Evolutionary conservation across 2,113 vertebrate genomes (phyloP).

Genomic region (Rousettus leschenaultii): DNA sequence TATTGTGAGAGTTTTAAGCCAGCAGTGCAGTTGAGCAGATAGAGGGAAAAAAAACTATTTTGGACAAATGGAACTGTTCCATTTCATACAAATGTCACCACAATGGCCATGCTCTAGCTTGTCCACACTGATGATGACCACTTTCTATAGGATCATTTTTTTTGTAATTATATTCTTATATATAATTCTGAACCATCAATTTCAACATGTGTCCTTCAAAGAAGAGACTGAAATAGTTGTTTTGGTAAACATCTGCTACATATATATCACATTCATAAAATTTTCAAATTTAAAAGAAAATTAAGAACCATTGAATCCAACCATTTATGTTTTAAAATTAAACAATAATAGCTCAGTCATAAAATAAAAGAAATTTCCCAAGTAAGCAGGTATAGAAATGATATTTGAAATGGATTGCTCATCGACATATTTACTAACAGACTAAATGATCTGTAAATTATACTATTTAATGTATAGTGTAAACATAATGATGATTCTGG

Average conservation of each 20-base stretch:
- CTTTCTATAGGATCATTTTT: background rate
- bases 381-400: background rate
- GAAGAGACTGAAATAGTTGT: background rate
- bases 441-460: background rate
- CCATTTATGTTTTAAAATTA: background rate
- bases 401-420: background rate
- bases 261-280: background rate
- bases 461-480: background rate
- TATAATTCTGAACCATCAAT: background rate
- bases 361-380: background rate
- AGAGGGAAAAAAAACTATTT: background rate
- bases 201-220: background rate
- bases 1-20: background rate
- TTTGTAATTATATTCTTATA: background rate
- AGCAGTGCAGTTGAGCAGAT: background rate
- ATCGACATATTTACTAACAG: background rate
- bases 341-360: background rate
- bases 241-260: background rate
- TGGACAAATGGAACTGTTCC: background rate
- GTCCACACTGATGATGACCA: too few relatives aligned
- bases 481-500: background rate
- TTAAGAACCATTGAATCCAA: background rate
- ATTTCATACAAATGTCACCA: background rate
- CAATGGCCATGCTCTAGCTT: background rate
- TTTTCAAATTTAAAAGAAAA: background rate